Percentiles rank a stretch among this genome's conserved stretches.
Evolutionary conservation across 92 coral and sea anemone species (phyloP).

Genomic region (Bergia sp.): DNA sequence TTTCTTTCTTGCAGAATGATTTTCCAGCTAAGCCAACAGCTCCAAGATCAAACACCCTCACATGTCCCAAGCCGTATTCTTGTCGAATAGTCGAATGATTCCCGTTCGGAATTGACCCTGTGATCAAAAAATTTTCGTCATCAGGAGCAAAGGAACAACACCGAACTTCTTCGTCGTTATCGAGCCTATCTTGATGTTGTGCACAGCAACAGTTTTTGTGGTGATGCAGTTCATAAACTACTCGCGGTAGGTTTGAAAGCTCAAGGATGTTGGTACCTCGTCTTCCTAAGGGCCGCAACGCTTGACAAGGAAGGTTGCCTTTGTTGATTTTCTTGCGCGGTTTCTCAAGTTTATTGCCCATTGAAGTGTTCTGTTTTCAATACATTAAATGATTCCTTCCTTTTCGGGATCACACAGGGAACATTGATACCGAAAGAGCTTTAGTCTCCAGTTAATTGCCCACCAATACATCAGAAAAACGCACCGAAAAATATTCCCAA

Average conservation of each 20-base stretch:
- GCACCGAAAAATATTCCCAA: no score
- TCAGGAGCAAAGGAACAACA: slow-evolving; percentile 87
- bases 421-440: not conserved
- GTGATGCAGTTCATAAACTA: slow-evolving; percentile 72
- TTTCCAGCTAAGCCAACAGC: slow-evolving; percentile 36
- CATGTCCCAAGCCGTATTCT: slow-evolving; percentile 80
- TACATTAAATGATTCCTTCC: not conserved
- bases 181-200: slow-evolving; percentile 49
- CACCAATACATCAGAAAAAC: no score
- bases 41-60: slow-evolving; percentile 78
- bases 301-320: slow-evolving; percentile 65
- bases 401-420: not conserved
- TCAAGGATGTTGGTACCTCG: slow-evolving; percentile 49
- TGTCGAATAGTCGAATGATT: slow-evolving; percentile 56
- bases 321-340: slow-evolving; percentile 70
- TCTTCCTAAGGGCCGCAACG: slow-evolving; percentile 70
- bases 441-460: not conserved
- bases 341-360: slow-evolving; percentile 81
- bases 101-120: slow-evolving; percentile 76
- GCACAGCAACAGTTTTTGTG: slow-evolving; percentile 38
- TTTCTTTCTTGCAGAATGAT: slow-evolving; percentile 67
- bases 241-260: slow-evolving; percentile 75
- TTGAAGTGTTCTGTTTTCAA: slow-evolving; percentile 17
- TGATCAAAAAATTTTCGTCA: slow-evolving; percentile 74
- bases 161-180: slow-evolving; percentile 65